These are phyloP conservation scores for Myiozetetes cayanensis DNA, from an alignment of 2,113 vertebrate species.

Conservation along the genomic window DNA sequence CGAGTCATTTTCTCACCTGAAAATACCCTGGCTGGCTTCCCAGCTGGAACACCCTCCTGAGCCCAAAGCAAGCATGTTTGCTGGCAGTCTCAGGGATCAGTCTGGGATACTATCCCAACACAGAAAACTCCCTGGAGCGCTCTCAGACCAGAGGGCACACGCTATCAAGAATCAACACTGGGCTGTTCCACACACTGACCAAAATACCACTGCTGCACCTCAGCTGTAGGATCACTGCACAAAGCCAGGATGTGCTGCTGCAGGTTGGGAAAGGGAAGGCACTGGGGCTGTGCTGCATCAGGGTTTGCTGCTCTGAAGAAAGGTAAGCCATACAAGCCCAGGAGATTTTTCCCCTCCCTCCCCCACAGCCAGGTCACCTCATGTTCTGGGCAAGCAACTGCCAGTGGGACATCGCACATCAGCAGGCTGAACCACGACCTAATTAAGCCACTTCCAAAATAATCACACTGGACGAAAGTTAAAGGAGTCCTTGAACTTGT, in stretches of 20 bases:
- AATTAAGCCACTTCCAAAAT: constrained; percentile 17
- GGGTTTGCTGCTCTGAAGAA: background rate
- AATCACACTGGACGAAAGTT: background rate
- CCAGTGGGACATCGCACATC: background rate
- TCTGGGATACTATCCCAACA: accelerated
- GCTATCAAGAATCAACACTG: background rate
- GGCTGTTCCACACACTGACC: background rate
- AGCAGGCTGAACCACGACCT: background rate
- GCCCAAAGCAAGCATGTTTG: background rate
- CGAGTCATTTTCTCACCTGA: background rate
- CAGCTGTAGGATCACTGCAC: accelerated
- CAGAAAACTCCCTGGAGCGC: background rate
- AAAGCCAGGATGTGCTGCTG: background rate
- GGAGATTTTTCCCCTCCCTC: background rate
- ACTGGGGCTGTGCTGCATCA: background rate
- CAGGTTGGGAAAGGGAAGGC: background rate
- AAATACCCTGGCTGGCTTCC: background rate
- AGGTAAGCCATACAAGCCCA: background rate
- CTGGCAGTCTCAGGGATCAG: background rate
- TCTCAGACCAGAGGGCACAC: background rate
- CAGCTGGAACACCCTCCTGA: background rate
- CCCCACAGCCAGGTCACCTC: background rate
- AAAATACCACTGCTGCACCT: background rate
- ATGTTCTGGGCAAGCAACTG: background rate
- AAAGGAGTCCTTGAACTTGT: background rate